These are phyloP conservation scores for Euura lappo DNA, from an alignment of 1,140 invertebrate species.

Conservation along the genomic window DNA sequence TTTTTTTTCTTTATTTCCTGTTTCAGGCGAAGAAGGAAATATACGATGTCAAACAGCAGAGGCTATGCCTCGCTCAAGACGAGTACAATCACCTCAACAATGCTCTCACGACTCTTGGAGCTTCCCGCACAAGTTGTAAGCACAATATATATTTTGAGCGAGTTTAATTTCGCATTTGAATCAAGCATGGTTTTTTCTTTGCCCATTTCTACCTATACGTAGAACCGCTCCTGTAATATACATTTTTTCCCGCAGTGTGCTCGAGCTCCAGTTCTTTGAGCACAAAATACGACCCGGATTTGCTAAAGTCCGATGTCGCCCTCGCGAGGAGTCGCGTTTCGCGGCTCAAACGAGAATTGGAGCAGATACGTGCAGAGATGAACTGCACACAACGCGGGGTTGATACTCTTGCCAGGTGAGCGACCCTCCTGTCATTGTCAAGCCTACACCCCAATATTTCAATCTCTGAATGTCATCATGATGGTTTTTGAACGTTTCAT, in stretches of 20 bases:
- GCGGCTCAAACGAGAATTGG: constrained; percentile 86
- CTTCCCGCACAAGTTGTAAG: constrained; percentile 85
- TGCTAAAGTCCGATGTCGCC: constrained; percentile 90
- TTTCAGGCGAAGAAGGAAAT: constrained; percentile 95
- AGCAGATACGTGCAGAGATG: constrained; percentile 91
- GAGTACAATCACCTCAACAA: constrained; percentile 95
- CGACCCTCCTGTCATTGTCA: constrained; percentile 31
- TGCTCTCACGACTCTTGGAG: constrained; percentile 80
- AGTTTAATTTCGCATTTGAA: constrained; percentile 8
- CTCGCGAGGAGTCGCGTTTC: constrained; percentile 88
- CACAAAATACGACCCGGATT: constrained; percentile 93
- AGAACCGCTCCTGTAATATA: not conserved
- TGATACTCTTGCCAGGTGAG: constrained; percentile 87
- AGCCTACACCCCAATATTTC: constrained; percentile 10
- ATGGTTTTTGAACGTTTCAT: constrained; percentile 23
- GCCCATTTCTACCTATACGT: not conserved
- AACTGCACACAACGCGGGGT: constrained; percentile 90
- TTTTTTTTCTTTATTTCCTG: constrained; percentile 39
- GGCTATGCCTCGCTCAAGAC: constrained; percentile 90
- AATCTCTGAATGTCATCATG: constrained; percentile 19
- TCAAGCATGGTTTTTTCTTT: constrained; percentile 19
- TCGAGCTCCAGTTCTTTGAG: constrained; percentile 88
- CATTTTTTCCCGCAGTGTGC: constrained; percentile 73
- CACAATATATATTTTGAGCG: constrained; percentile 43
- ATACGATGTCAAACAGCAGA: constrained; percentile 93